A percentile compares a stretch with the other conserved stretches of the same genome.
These are phyloP conservation scores for Thalassarche chlororhynchos DNA, from an alignment of 2,113 vertebrate species.

Conservation along the genomic window DNA sequence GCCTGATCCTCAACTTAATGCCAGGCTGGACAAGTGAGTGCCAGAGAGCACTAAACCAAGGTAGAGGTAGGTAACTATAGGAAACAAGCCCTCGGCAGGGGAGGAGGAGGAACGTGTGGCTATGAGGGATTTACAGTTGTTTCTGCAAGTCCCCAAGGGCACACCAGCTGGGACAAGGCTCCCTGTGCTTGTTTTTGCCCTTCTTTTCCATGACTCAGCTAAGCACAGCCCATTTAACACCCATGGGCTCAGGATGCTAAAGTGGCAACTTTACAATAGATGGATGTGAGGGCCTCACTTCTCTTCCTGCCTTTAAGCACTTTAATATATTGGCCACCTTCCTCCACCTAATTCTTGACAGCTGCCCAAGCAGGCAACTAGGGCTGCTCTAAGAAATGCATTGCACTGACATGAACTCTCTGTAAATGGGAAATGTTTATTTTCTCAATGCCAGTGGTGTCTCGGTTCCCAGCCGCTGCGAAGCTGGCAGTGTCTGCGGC, in stretches of 20 bases:
- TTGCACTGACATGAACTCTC: slow-evolving; percentile 19
- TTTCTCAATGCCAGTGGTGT: background rate
- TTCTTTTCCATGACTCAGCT: slow-evolving; percentile 68
- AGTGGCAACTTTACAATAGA: slow-evolving; percentile 72
- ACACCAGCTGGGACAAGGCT: background rate
- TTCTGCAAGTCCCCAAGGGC: slow-evolving; percentile 23
- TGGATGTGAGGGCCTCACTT: slow-evolving; percentile 64
- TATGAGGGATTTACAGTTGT: background rate
- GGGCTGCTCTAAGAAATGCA: background rate
- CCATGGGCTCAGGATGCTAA: slow-evolving; percentile 64
- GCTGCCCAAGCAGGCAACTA: slow-evolving; percentile 49
- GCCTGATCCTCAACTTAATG: background rate
- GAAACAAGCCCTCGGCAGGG: background rate
- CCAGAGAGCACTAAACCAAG: background rate
- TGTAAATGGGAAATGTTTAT: slow-evolving; percentile 18
- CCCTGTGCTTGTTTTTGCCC: slow-evolving; percentile 12
- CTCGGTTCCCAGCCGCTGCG: background rate
- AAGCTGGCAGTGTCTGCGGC: background rate
- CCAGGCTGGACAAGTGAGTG: background rate
- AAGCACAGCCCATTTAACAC: slow-evolving; percentile 26
- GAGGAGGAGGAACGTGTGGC: background rate
- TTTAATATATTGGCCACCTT: slow-evolving; percentile 60
- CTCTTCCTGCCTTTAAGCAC: slow-evolving; percentile 64
- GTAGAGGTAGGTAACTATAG: background rate
- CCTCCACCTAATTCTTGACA: slow-evolving; percentile 65